These are phyloP conservation scores for Microtus richardsoni DNA, from an alignment of 2,113 vertebrate species.

Conservation along the genomic window DNA sequence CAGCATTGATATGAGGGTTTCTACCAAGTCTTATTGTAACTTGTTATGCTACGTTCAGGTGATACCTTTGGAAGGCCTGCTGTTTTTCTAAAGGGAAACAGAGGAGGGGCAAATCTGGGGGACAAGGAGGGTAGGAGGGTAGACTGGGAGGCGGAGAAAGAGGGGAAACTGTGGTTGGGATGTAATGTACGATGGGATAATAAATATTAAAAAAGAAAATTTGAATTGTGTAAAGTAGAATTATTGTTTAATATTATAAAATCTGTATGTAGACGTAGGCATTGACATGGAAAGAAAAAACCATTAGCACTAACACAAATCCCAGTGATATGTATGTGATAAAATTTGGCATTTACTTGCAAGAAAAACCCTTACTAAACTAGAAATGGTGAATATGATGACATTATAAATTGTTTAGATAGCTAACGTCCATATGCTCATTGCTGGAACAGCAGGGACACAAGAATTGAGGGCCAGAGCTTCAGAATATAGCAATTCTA, in stretches of 20 bases:
- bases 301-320: not conserved
- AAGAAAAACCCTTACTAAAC: not conserved
- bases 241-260: not conserved
- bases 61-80: not conserved
- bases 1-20: not conserved
- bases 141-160: not conserved
- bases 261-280: not conserved
- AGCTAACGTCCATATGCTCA: not conserved
- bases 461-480: not conserved
- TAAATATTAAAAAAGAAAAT: not conserved
- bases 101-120: not conserved
- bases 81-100: not conserved
- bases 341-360: not conserved
- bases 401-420: not conserved
- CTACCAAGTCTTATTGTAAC: not conserved
- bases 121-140: not conserved
- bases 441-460: not conserved
- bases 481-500: not conserved
- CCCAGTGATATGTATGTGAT: not conserved
- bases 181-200: not conserved
- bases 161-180: not conserved
- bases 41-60: not conserved
- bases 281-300: not conserved
- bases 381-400: not conserved
- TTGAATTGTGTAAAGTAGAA: not conserved